A percentile compares a stretch with the other conserved stretches of the same genome.
Evolutionary conservation across 2,888 invertebrate species (phyloP).

Genomic region (Dicyrtoma fusca): DNA sequence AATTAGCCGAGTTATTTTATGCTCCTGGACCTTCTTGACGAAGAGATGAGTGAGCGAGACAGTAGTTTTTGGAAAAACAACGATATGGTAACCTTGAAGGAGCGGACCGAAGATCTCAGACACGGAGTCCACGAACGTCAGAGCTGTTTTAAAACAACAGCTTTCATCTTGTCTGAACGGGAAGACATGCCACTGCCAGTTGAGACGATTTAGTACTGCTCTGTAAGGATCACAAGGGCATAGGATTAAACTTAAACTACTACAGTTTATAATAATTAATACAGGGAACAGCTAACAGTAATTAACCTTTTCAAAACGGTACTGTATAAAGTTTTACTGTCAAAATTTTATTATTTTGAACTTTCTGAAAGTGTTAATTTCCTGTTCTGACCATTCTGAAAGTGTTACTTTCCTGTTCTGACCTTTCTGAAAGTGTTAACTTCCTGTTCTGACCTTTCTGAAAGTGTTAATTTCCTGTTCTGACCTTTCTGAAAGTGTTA

Average conservation of each 20-base stretch:
- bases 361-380: no score
- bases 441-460: no score
- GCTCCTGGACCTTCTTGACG: slow-evolving; percentile 47
- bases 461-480: no score
- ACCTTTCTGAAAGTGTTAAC: no score
- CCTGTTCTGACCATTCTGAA: no score
- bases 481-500: no score
- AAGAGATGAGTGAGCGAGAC: slow-evolving; percentile 29
- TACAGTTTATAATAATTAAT: background rate
- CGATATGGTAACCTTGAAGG: slow-evolving; percentile 68
- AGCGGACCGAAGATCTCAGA: slow-evolving; percentile 46
- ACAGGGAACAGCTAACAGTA: background rate
- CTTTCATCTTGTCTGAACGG: slow-evolving; percentile 73
- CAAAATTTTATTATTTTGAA: no score
- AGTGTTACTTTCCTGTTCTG: no score
- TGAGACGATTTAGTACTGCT: slow-evolving; percentile 77
- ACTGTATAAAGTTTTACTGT: no score
- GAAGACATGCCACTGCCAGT: slow-evolving; percentile 84
- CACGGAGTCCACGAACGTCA: slow-evolving; percentile 89
- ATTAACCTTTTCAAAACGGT: background rate
- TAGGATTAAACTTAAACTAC: no score
- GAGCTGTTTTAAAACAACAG: slow-evolving; percentile 85
- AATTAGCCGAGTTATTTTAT: slow-evolving; percentile 74
- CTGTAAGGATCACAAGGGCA: slow-evolving; percentile 58
- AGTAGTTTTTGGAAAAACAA: slow-evolving; percentile 73